Conservation (phyloP, 2,113 vertebrate genomes). For the Casuarius casuarius region DNA sequence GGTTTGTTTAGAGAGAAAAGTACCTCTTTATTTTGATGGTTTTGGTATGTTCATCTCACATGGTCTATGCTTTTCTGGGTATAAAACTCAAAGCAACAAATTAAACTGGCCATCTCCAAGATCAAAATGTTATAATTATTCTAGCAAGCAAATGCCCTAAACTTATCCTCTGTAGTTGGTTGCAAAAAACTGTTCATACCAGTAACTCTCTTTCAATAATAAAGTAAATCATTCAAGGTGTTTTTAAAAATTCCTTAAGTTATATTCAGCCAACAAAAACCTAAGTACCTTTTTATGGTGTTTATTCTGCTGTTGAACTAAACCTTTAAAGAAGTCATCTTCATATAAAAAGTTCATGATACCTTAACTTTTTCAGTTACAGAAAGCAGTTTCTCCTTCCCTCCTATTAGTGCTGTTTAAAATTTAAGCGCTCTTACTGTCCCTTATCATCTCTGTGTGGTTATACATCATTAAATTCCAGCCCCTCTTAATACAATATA, state of each 20-base stretch:
- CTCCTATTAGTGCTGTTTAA: neutral
- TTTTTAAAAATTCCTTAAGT: neutral
- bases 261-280: neutral
- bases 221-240: neutral
- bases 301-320: neutral
- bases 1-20: neutral
- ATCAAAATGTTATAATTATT: neutral
- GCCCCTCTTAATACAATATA: neutral
- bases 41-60: neutral
- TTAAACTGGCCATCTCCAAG: neutral
- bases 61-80: neutral
- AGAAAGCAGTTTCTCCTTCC: neutral
- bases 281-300: neutral
- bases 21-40: neutral
- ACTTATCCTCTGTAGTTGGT: neutral
- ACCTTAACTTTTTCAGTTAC: neutral
- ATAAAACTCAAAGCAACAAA: neutral
- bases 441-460: neutral
- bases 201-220: neutral
- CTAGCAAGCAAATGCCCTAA: neutral
- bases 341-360: neutral
- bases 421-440: neutral
- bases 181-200: neutral
- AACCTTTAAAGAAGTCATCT: neutral
- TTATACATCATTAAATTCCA: neutral